A percentile compares a stretch with the other conserved stretches of the same genome.
phyloP scores from a whole-genome alignment of 2,113 vertebrate species.

The Podarcis cretensis region DNA sequence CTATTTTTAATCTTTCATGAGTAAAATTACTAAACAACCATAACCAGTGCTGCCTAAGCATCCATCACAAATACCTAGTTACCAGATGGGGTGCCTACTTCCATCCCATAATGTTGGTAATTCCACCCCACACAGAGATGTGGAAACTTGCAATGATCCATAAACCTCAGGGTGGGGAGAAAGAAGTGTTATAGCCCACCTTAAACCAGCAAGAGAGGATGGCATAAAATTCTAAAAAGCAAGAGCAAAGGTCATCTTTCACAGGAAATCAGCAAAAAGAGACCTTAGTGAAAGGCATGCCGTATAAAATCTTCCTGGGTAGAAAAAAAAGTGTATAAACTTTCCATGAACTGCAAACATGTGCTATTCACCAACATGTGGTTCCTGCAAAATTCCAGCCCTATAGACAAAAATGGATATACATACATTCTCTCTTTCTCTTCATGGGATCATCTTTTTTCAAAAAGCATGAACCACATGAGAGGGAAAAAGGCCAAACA shows the following conservation, averaged over 20 bases:
- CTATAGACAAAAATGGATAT: background rate
- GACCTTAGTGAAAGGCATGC: background rate
- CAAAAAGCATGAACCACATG: conserved; percentile 27
- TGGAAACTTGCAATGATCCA: background rate
- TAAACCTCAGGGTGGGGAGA: background rate
- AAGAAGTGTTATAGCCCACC: background rate
- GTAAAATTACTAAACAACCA: background rate
- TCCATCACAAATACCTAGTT: too few relatives aligned
- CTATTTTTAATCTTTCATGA: too few relatives aligned
- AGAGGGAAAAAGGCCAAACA: conserved; percentile 14
- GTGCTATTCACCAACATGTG: conserved; percentile 20
- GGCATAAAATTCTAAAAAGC: background rate
- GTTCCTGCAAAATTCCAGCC: background rate
- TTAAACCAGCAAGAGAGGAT: background rate
- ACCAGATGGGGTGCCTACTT: background rate
- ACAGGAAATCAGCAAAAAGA: background rate
- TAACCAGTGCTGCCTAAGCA: background rate
- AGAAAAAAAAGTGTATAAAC: background rate
- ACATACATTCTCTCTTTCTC: conserved; percentile 5
- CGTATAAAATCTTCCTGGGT: background rate
- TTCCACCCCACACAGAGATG: background rate
- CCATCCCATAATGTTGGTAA: background rate
- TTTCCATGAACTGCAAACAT: conserved; percentile 27
- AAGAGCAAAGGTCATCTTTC: background rate
- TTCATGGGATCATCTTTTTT: conserved; percentile 25